Evolutionary conservation across 2,113 vertebrate genomes (phyloP).

Genomic region (Camelus dromedarius): DNA sequence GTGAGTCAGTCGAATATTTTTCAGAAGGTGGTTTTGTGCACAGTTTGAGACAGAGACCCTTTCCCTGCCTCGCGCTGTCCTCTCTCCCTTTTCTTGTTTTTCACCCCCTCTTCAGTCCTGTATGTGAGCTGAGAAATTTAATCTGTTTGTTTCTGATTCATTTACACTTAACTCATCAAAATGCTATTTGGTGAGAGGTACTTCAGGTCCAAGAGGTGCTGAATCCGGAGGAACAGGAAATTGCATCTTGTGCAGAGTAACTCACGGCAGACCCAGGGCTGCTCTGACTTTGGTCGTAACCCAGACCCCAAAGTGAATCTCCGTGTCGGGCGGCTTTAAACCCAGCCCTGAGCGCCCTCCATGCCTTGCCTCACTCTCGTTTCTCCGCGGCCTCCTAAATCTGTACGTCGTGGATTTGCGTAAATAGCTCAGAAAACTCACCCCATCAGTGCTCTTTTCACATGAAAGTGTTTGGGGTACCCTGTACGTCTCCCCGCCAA

Average conservation of each 20-base stretch:
- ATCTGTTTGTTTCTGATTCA: constrained; percentile 69
- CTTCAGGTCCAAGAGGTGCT: background rate
- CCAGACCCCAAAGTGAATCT: background rate
- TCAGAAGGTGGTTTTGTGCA: background rate
- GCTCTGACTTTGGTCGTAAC: background rate
- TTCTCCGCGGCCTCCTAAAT: background rate
- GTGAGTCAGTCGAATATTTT: constrained; percentile 44
- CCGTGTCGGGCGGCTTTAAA: no score
- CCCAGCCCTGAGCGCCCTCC: rapidly evolving
- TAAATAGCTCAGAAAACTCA: background rate
- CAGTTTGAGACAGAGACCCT: background rate
- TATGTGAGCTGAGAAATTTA: constrained; percentile 27
- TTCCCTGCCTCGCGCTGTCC: rapidly evolving
- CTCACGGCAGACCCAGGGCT: background rate
- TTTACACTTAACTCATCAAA: constrained; percentile 66
- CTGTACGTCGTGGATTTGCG: background rate
- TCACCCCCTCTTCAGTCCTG: background rate
- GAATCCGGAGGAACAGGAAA: constrained; percentile 17
- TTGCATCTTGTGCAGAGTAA: background rate
- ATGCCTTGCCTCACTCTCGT: no score
- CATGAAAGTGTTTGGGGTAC: background rate
- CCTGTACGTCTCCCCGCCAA: rapidly evolving
- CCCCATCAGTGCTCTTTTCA: rapidly evolving
- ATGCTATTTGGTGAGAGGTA: constrained; percentile 49
- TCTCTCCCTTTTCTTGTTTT: background rate